Evolutionary conservation across 2,888 invertebrate genomes (phyloP), one percentile per base, ranked within the genome.

Genomic region (Agonum fuliginosum): DNA sequence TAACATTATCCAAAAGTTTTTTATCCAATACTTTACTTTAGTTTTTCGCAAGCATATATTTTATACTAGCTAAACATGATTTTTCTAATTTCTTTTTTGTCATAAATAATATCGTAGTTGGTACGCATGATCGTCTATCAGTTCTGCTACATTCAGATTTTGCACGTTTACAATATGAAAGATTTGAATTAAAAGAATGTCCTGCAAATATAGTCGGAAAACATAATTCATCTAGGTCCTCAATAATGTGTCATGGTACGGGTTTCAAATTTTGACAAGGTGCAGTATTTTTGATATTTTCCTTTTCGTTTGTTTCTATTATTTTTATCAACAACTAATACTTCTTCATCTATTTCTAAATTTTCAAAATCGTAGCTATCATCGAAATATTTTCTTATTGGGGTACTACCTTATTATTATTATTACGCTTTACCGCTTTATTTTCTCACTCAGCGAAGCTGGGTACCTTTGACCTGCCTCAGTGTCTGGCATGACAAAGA

Each of bases 281-380:
- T n/a, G n/a, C n/a, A n/a, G n/a, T n/a, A n/a, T n/a, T n/a, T n/a
- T n/a, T n/a, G n/a, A n/a, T n/a, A n/a, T n/a, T n/a, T n/a, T n/a
- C n/a, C n/a, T n/a, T n/a, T n/a, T n/a, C n/a, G n/a, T n/a, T n/a
- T n/a, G n/a, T n/a, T n/a, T n/a, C n/a, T n/a, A n/a, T n/a, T n/a
- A 46, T 78, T 58, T 2, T 69, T 5, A 19, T 78, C 43, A 5
- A 80, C 82, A 3, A 70, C 78, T 70, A 80, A 82, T 17, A 82
- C 65, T 79, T 80, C 41, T 62, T 71, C n/a, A 54, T 80, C 79
- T 19, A 81, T 46, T 24, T 80, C 80, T 12, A 81, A n/a, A n/a
- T n/a, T 82, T 5, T 74, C 77, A 17, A 78, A 58, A 19, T 75
- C 78, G 83, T 84, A 19, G 83, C 78, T 80, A 82, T 79, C 10